Base-by-base conservation (phyloP, 2,113 vertebrate genomes). In the Oryzias woworae region DNA sequence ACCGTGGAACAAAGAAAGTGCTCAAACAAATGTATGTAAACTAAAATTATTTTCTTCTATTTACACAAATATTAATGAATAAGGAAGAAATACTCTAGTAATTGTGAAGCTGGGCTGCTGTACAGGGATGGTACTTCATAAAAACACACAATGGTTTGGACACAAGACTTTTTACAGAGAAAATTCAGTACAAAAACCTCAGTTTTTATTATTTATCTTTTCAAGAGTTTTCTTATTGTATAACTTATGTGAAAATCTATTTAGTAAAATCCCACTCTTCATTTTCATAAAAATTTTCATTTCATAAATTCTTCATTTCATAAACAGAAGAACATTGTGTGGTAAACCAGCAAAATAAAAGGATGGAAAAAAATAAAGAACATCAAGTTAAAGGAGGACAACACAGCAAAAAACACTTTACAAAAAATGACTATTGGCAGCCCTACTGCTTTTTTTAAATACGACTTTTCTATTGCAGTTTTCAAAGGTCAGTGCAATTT, bases 21-120 rank as follows among this genome's bases (percentile, higher is more conserved):
- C 96, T 97, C 96, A 96, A 96, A 96, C 92, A 92, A 92, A 93
- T 96, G 96, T 97, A 96, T 97, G 98, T 95, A 96, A 96, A 94
- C 91, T 92, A 95, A 96, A 92, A 94, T 93, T 91, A 88, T 90
- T 92, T 92, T 92, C 89, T 90, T 92, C 93, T 92, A 80, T 92
- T 93, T 92, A 85, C 86, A 92, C 92, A 96, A 98, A 96, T 92
- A 96, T 94, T 96, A 95, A 95, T 10, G 91, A 93, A 92, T 94
- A 92, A 94, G 91, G 93, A 92, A 94, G 93, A 94, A 90, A 91
- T 93, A 59, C 71, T 78, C 46, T 71, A 61, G 82, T 93, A 95
- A 96, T 92, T 95, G 93, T 95, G 94, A 95, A 95, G 94, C 94
- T 14, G 50, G 36, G 66, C 36, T 92, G 91, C 95, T 95, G 93